Evolutionary conservation across 2,888 invertebrate species (phyloP), one percentile per base, ranked within the genome.

Genomic region (Cheilosia pagana): DNA sequence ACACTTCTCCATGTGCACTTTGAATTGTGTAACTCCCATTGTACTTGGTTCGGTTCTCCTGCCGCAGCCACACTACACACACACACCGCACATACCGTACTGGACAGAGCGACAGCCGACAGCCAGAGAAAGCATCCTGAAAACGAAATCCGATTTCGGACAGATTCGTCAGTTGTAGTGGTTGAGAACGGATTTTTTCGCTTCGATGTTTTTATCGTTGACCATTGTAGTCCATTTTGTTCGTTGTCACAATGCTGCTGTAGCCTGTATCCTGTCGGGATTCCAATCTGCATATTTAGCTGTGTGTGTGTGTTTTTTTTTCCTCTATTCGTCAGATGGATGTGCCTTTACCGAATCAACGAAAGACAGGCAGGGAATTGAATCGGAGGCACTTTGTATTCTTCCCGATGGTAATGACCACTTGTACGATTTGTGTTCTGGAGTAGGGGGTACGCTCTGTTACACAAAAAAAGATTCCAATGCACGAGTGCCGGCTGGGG

Each of bases 341-440:
- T 68, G 78, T 67, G 55, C 53, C 59, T 72, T 68, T 48, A 41
- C 59, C 7, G 39, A 67, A 77, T 77, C 60, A 60, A 71, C 57
- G 62, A 72, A 77, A 68, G 78, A 78, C 82, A 78, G 63, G 50
- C 62, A 68, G 78, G 68, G 72, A 74, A 78, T 78, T 83, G 68
- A 57, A 83, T 83, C 74, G 78, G 35, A 63, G 67, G 78, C 78
- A 83, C 78, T 78, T 78, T 78, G 72, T 74, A 83, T 74, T 77
- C 82, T 62, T 83, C 68, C 57, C 75, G 63, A 81, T 68, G 50
- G 81, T 81, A 86, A 86, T 87, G 81, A 79, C 86, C 81, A 87
- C 86, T 86, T 81, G 78, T 87, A 65, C 74, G 78, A 81, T 81
- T 86, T 86, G 62, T 67, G 72, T 77, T 71, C 60, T n/a, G 1